Base-by-base conservation (phyloP, 2,888 invertebrate species). In the Pogonocherus hispidulus region DNA sequence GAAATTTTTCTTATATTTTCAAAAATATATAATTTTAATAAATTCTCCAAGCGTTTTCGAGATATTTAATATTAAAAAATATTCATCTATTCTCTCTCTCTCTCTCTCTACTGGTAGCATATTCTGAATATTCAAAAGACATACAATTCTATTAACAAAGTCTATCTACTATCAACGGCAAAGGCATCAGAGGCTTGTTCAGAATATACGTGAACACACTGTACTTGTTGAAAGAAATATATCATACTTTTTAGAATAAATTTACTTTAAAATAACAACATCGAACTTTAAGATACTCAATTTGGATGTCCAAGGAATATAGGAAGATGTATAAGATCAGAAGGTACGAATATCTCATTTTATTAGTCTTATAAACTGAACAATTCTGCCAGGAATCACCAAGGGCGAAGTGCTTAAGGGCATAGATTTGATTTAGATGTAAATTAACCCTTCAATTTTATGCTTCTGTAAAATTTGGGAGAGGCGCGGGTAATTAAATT, bases 371-470 rank as follows among this genome's bases (percentile, higher is more conserved):
- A 41, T 41, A 5, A 41, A 41, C 41, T n/a, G 41, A 14, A n/a
- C 41, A 41, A 14, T 41, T 41, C 41, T 0, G 41, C 1, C 5
- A 41, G 14, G 41, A n/a, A 14, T 14, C 41, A 6, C 5, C 6
- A n/a, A 41, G 16, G 41, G 14, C 14, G 14, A n/a, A n/a, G 16
- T 1, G 14, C 41, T n/a, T 9, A 4, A 2, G 41, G 16, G n/a
- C 41, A n/a, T 1, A 41, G 41, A 35, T 9, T 37, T 37, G 49
- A 62, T 62, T 62, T 62, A 41, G 51, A 62, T 62, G 37, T 62
- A 62, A 62, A 62, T 62, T 62, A 62, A 62, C 62, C 62, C 51
- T 51, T 37, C 62, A 51, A 51, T 51, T 62, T 51, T 20, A n/a
- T 47, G 47, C 23, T 44, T 46, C 57, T 41, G 14, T 11, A 9